A percentile compares a stretch with the other conserved stretches of the same genome.
Conservation (phyloP, 2,888 invertebrate species). For the Aphidoletes aphidimyza region DNA sequence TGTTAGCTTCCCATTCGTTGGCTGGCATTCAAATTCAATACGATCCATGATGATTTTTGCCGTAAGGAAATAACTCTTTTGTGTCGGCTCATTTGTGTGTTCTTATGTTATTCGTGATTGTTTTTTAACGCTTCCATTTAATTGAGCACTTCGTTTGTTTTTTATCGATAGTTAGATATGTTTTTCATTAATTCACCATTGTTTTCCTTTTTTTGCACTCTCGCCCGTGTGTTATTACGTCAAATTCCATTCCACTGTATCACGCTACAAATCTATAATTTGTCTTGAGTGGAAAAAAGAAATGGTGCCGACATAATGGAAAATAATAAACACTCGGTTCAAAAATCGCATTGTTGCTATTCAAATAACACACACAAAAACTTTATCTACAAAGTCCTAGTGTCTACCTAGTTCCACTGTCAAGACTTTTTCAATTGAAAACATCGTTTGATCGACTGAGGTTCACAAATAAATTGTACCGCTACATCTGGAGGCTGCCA, state of each 20-base stretch:
- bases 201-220: background rate
- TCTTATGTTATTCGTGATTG: background rate
- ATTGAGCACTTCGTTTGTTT: constrained; percentile 9
- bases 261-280: background rate
- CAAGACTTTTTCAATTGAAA: background rate
- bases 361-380: background rate
- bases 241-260: constrained; percentile 1
- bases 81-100: background rate
- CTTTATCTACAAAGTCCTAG: background rate
- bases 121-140: constrained; percentile 29
- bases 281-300: background rate
- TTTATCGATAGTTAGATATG: background rate
- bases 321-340: background rate
- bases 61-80: background rate
- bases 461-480: background rate
- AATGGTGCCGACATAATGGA: background rate
- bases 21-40: too few species aligned
- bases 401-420: background rate
- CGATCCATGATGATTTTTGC: too few species aligned
- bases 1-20: too few species aligned
- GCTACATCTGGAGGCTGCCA: background rate
- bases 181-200: background rate
- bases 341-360: constrained; percentile 1
- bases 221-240: background rate
- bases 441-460: background rate